Evolutionary conservation across 2,888 invertebrate genomes (phyloP).

Genomic region (Chrysotoxum bicinctum): DNA sequence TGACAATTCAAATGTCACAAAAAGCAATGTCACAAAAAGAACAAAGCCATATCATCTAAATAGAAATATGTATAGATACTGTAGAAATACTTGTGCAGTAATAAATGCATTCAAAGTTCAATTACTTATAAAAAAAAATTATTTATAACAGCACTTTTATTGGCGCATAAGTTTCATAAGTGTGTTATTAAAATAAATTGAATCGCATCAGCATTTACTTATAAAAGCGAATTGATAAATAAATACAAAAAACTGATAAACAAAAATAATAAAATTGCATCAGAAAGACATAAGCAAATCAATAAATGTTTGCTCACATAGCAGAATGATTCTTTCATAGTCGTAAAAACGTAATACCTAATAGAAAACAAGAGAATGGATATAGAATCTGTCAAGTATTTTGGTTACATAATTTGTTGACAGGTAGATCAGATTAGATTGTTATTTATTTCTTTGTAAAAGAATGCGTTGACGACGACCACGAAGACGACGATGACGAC

Average conservation of each 20-base stretch:
- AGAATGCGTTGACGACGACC: neutral
- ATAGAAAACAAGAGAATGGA: neutral
- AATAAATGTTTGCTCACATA: neutral
- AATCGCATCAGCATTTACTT: neutral
- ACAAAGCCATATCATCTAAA: neutral
- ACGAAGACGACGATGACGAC: neutral
- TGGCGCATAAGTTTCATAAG: neutral
- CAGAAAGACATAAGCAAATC: neutral
- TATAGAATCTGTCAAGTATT: neutral
- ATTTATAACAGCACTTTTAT: neutral
- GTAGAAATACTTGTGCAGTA: neutral
- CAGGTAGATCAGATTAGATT: neutral
- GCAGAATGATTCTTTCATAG: neutral
- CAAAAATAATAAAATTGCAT: neutral
- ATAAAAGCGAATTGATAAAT: neutral
- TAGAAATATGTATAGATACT: neutral
- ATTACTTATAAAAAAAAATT: neutral
- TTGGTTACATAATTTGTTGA: conserved; percentile 14
- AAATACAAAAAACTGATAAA: neutral
- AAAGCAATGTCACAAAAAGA: neutral
- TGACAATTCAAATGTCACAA: neutral
- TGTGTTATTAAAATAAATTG: neutral
- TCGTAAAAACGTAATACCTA: neutral
- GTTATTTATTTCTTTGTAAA: neutral
- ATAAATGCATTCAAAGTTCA: conserved; percentile 3